Percentiles rank a stretch among this genome's conserved stretches.
Evolutionary conservation across 2,888 invertebrate species (phyloP).

Genomic region (Trachelus tabidus): DNA sequence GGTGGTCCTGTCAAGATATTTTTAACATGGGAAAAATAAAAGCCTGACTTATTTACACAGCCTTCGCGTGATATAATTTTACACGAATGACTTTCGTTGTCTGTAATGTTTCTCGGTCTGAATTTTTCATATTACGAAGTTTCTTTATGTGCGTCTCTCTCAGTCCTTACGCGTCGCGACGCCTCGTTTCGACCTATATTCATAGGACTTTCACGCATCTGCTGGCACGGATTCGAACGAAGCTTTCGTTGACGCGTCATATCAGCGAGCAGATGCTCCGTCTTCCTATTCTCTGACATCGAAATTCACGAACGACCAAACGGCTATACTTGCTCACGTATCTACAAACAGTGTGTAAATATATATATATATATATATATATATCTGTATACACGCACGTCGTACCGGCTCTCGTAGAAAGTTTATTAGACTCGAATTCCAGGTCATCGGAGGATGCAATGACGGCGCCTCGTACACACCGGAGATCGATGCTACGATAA

Average conservation of each 20-base stretch:
- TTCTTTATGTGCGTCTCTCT: not conserved
- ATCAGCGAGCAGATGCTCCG: not conserved
- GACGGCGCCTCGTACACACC: not conserved
- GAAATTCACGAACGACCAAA: slow-evolving; percentile 18
- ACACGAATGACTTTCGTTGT: no score
- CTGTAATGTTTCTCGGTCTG: no score
- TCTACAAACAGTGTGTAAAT: not conserved
- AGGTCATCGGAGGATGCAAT: slow-evolving; percentile 26
- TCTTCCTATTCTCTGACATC: not conserved
- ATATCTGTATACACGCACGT: not conserved
- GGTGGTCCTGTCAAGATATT: no score
- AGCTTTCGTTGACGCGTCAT: not conserved
- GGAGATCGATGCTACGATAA: not conserved
- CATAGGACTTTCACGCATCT: slow-evolving; percentile 39
- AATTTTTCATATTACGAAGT: not conserved
- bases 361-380: no score
- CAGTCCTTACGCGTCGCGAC: not conserved
- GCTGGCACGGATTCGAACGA: slow-evolving; percentile 34
- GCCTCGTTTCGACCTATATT: slow-evolving; percentile 34
- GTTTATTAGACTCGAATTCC: slow-evolving; percentile 35
- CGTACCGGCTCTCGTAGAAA: slow-evolving; percentile 26
- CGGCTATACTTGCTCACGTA: slow-evolving; percentile 11
- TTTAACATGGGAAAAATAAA: no score
- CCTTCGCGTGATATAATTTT: no score
- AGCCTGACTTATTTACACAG: no score